Base-by-base conservation (phyloP, 1,140 invertebrate genomes). In the Microplitis demolitor region DNA sequence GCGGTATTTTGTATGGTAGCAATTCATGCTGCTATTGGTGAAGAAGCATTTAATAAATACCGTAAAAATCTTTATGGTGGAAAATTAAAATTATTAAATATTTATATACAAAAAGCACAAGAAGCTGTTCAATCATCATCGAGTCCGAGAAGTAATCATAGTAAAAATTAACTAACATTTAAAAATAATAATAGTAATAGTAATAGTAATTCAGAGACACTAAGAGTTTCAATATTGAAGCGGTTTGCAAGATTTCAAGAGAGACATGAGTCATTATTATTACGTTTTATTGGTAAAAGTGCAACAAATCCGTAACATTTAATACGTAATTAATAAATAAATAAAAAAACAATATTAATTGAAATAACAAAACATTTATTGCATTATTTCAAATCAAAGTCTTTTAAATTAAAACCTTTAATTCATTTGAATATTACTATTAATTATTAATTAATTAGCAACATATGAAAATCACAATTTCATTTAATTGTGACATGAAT, bases 1-100 rank as follows among this genome's bases (percentile, higher is more conserved):
- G 94, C 96, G 6, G 96, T 98, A 1, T 98, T 98, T 85, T 97
- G 96, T 82, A 96, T 98, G 91, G 97, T 98, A 3, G 94, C 95
- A 37, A 91, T 98, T 69, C 94, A 98, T 76, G 90, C 93, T 76
- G 91, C 92, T 13, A 91, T 97, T 3, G 97, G 96, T 1, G 95
- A 97, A 78, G 92, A 93, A 16, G 88, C 90, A 31, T 89, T 98
- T 78, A 90, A 92, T 76, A 94, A 94, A 0, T 93, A 96, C 82
- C 88, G 97, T 34, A 89, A 89, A 31, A 89, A 90, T 24, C 87
- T 99, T 8, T 94, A 93, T 75, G 92, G 94, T 72, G 96, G 95
- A 85, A 98, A 98, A 89, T 87, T 93, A 58, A 94, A 93, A 78
- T 85, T 94, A 16, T 83, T 94, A 24, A 91, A 93, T 78, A 88